These are phyloP conservation scores for Tyria jacobaeae DNA, from an alignment of 2,888 invertebrate species.

Conservation along the genomic window DNA sequence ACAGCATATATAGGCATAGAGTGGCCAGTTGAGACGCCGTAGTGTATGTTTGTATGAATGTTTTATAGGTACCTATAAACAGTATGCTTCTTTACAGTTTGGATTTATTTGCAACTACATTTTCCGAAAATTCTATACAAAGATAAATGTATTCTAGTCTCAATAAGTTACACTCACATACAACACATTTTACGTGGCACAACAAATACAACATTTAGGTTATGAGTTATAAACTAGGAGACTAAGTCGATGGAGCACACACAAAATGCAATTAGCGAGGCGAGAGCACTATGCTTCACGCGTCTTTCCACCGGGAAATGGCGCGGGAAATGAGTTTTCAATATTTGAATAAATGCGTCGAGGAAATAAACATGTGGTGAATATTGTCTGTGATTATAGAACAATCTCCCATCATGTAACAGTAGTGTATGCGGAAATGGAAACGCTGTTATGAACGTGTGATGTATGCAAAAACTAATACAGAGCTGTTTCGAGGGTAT, in stretches of 20 bases:
- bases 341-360: constrained; percentile 78
- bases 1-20: too few relatives aligned
- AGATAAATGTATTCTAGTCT: not conserved
- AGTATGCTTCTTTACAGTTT: too few relatives aligned
- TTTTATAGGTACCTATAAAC: too few relatives aligned
- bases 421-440: constrained; percentile 56
- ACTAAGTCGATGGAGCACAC: constrained; percentile 40
- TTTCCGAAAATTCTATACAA: not conserved
- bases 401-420: constrained; percentile 64
- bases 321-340: constrained; percentile 80
- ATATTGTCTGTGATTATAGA: constrained; percentile 72
- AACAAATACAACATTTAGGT: constrained; percentile 2
- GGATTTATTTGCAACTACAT: not conserved
- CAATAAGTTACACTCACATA: not conserved
- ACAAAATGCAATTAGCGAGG: constrained; percentile 49
- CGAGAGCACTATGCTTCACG: constrained; percentile 46
- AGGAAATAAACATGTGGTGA: constrained; percentile 82
- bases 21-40: too few relatives aligned
- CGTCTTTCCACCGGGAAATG: constrained; percentile 68
- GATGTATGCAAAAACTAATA: constrained; percentile 38
- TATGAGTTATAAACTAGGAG: constrained; percentile 28
- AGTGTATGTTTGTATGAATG: too few relatives aligned
- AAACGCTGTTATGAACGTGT: constrained; percentile 46
- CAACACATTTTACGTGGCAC: not conserved
- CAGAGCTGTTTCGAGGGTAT: constrained; percentile 2